These are phyloP conservation scores for Cardiocondyla obscurior DNA, from an alignment of 1,140 invertebrate genomes.

Conservation along the genomic window DNA sequence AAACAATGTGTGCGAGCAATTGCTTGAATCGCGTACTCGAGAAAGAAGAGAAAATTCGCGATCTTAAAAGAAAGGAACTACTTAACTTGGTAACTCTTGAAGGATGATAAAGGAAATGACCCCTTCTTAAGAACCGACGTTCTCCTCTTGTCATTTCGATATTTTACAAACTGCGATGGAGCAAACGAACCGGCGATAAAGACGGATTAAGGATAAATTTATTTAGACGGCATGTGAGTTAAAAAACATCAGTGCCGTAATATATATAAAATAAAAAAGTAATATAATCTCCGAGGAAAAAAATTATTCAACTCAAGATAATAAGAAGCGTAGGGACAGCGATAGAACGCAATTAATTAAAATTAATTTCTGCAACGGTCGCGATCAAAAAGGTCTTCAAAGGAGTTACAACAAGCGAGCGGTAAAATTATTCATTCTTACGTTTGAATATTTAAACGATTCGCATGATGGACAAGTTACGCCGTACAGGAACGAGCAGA, in stretches of 20 bases:
- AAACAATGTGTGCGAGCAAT: constrained; percentile 55
- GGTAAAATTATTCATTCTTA: background rate
- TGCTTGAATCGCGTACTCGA: constrained; percentile 26
- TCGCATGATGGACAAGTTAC: background rate
- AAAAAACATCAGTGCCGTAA: constrained; percentile 40
- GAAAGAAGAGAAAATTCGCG: constrained; percentile 52
- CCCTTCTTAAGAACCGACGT: constrained; percentile 4
- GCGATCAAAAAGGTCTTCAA: background rate
- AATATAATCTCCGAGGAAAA: background rate
- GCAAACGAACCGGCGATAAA: constrained; percentile 35
- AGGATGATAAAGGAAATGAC: constrained; percentile 47
- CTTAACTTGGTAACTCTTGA: constrained; percentile 54
- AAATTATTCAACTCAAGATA: background rate
- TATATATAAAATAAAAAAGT: background rate
- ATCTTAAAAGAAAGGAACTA: constrained; percentile 60
- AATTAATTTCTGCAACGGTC: background rate
- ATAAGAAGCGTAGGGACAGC: background rate
- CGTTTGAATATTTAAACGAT: background rate
- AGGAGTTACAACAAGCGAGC: background rate
- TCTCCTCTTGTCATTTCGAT: constrained; percentile 21
- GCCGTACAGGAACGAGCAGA: background rate
- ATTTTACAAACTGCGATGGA: background rate
- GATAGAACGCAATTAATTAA: background rate
- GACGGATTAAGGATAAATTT: constrained; percentile 57
- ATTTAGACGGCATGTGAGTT: constrained; percentile 19